Base-by-base conservation (phyloP, 2,888 invertebrate species). In the Smittia aterrima region DNA sequence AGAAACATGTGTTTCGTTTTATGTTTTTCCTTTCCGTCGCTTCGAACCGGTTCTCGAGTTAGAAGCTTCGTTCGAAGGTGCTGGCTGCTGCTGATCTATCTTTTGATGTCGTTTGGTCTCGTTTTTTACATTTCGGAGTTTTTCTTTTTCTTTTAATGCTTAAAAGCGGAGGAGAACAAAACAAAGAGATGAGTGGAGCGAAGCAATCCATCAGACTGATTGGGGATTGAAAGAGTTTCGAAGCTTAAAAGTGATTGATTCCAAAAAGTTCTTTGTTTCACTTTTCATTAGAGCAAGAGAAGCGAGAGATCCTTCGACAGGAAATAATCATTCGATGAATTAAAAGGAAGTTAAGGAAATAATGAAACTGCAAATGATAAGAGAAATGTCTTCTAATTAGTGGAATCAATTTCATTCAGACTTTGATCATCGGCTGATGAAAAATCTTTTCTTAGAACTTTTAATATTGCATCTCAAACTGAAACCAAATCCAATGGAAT, bases 171-270 rank as follows among this genome's bases (percentile, higher is more conserved):
- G 47, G 9, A 18, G 13, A 58, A 58, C 58, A 58, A 58, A 58
- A 58, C 47, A 47, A 47, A 47, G 38, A 47, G 58, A 22, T 6
- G 18, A 22, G 47, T 38, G 38, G 38, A 38, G 38, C 9, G 9
- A 38, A 38, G 3, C 7, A n/a, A 58, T 58, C 58, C 58, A 58
- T 58, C 58, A 58, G 58, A 22, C 58, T 58, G 58, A 58, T 58
- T 58, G 58, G n/a, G 11, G 16, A 4, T 11, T 47, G 3, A 18
- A 58, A 58, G 3, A 11, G 18, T 6, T 58, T 22, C 18, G 22
- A 58, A 58, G 58, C 18, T 6, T 58, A n/a, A 58, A 58, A 58
- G 22, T 58, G 58, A 58, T 58, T 58, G 58, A 58, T 58, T 58
- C 18, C n/a, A 58, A 22, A 9, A n/a, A n/a, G n/a, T n/a, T 47